Conservation (phyloP, 1,140 invertebrate species). For the Rhagoletis zephyria region DNA sequence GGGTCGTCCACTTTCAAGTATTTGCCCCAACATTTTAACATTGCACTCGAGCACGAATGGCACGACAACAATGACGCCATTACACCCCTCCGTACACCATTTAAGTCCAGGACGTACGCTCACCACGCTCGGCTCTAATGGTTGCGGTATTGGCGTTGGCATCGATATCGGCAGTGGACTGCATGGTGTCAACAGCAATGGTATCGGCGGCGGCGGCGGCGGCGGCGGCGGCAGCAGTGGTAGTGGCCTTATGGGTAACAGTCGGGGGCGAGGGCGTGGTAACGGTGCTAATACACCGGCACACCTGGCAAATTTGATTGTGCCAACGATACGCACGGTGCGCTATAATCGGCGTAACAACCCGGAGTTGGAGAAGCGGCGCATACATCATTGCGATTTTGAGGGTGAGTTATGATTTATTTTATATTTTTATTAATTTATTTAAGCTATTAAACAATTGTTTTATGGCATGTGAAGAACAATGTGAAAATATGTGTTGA, state of each 20-base stretch:
- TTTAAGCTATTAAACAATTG: background rate
- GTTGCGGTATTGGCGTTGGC: conserved; percentile 53
- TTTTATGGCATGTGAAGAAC: too few species aligned
- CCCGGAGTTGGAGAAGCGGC: conserved; percentile 93
- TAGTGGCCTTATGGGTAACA: background rate
- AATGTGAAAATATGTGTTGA: too few species aligned
- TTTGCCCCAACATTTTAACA: conserved; percentile 60
- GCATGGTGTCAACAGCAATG: conserved; percentile 61
- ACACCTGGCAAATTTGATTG: conserved; percentile 67
- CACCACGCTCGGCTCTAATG: conserved; percentile 64
- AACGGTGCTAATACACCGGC: conserved; percentile 62
- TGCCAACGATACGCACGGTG: conserved; percentile 71
- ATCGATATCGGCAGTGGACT: conserved; percentile 58
- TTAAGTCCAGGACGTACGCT: conserved; percentile 62
- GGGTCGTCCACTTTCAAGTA: conserved; percentile 63
- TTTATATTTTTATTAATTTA: background rate
- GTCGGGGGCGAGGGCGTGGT: conserved; percentile 62
- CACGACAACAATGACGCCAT: background rate
- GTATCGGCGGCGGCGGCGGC: background rate
- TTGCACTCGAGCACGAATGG: too few species aligned
- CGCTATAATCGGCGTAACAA: conserved; percentile 94
- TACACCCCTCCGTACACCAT: conserved; percentile 57
- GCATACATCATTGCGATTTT: conserved; percentile 96
- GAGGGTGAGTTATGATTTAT: conserved; percentile 80
- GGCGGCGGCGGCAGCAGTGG: too few species aligned